Evolutionary conservation across 2,113 vertebrate species (phyloP), one percentile per base, ranked within the genome.

Genomic region (Amphilophus citrinellus): DNA sequence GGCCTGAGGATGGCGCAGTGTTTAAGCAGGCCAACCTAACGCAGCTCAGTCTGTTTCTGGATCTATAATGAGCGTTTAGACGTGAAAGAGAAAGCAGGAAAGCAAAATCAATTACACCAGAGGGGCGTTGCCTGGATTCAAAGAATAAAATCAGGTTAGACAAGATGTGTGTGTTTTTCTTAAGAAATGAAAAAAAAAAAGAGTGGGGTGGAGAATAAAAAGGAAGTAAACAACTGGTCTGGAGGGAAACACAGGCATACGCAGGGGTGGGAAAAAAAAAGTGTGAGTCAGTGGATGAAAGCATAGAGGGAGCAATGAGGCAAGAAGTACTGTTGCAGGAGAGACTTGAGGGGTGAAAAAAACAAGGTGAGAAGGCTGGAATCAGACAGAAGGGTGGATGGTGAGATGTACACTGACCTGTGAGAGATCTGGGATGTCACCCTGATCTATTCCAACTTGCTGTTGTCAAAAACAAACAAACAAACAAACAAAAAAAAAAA

Each of bases 391-490:
- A 58, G 79, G 73, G 94, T 93, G 87, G 89, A 87, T 93, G 89
- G 95, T 92, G 93, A 95, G 87, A 95, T 89, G 93, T 89, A 96
- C 94, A 99, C 98, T 98, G 96, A 99, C 98, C 98, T 98, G 97
- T 96, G 96, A 97, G 95, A 99, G 96, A 97, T 98, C 96, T 89
- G 98, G 98, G 97, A 99, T 98, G 95, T 98, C 95, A 94, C 97
- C 97, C 95, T 97, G 97, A 97, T 98, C 97, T 96, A 99, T 97
- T 96, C 98, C 98, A 97, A 98, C 97, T 98, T 98, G 97, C 98
- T 99, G 96, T 95, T 65, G 93, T 97, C 96, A 95, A 92, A 96
- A 94, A 95, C 88, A 88, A 88, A 90, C 18, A 91, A 27, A 27
- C 2, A 27, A 27, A 91, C 1, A 20, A 77, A 56, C 15, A 63